These are phyloP conservation scores for Chloroclysta siterata DNA, from an alignment of 2,888 invertebrate genomes.

Conservation along the genomic window DNA sequence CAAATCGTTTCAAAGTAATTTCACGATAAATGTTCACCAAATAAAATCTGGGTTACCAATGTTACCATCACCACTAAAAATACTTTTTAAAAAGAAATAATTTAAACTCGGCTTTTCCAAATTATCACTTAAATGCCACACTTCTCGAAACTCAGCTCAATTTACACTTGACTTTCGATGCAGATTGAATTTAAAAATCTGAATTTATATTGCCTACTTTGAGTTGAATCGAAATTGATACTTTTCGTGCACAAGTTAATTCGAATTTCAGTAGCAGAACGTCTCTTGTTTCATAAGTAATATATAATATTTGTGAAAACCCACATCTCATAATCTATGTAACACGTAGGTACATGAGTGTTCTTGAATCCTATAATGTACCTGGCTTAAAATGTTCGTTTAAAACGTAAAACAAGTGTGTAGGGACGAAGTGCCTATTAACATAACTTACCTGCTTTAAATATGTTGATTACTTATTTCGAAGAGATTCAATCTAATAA, in stretches of 20 bases:
- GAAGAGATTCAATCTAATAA: too few species aligned
- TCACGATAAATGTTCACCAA: background rate
- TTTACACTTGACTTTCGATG: conserved; percentile 20
- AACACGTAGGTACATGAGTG: too few species aligned
- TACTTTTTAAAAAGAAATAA: conserved; percentile 5
- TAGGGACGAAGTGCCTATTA: too few species aligned
- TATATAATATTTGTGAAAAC: too few species aligned
- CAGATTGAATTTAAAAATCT: conserved; percentile 24
- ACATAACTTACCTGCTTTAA: too few species aligned
- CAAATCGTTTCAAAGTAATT: background rate
- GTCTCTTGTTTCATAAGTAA: conserved; percentile 2
- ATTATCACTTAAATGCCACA: conserved; percentile 25
- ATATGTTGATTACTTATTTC: too few species aligned
- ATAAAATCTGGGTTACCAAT: background rate
- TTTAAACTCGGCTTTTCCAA: conserved; percentile 14
- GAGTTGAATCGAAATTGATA: conserved; percentile 27
- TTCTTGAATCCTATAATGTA: too few species aligned
- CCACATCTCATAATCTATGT: too few species aligned
- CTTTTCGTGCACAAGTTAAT: conserved; percentile 23
- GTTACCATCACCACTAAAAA: background rate
- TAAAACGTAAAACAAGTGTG: too few species aligned
- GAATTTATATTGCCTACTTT: conserved; percentile 32
- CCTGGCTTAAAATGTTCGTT: too few species aligned
- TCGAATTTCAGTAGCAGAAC: conserved; percentile 14
- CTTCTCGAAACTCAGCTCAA: conserved; percentile 20